These are phyloP conservation scores for Lepisosteus osseus DNA, from an alignment of 2,113 vertebrate species.

Conservation along the genomic window DNA sequence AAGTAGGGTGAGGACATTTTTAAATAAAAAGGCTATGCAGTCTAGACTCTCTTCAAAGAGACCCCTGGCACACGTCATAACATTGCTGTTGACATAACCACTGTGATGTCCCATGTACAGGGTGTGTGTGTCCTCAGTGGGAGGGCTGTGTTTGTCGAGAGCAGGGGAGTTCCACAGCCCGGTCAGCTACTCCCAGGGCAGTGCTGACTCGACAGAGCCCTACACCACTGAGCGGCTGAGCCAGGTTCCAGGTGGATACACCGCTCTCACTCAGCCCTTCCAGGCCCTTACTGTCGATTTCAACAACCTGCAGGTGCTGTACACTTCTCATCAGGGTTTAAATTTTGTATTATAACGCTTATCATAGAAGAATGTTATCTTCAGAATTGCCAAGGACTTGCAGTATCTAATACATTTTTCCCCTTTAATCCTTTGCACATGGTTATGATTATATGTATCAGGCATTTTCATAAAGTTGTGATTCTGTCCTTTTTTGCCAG, in stretches of 20 bases:
- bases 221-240: slow-evolving; percentile 94
- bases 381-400: too few relatives aligned
- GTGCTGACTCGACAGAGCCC: slow-evolving; percentile 82
- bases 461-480: too few relatives aligned
- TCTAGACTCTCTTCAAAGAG: too few relatives aligned
- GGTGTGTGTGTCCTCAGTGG: slow-evolving; percentile 68
- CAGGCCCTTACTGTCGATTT: slow-evolving; percentile 85
- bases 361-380: too few relatives aligned
- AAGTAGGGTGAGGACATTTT: too few relatives aligned
- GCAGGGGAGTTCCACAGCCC: slow-evolving; percentile 78
- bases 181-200: slow-evolving; percentile 61
- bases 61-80: too few relatives aligned
- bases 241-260: slow-evolving; percentile 80
- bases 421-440: too few relatives aligned
- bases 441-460: too few relatives aligned
- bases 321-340: neutral
- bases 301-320: slow-evolving; percentile 79
- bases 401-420: too few relatives aligned
- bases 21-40: too few relatives aligned
- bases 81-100: too few relatives aligned
- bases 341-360: neutral
- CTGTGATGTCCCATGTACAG: slow-evolving; percentile 46
- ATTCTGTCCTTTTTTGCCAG: too few relatives aligned
- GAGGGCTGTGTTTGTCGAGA: slow-evolving; percentile 66
- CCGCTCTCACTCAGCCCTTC: slow-evolving; percentile 78